phyloP scores from a whole-genome alignment of 2,113 vertebrate species.

The Sinocyclocheilus anophthalmus region DNA sequence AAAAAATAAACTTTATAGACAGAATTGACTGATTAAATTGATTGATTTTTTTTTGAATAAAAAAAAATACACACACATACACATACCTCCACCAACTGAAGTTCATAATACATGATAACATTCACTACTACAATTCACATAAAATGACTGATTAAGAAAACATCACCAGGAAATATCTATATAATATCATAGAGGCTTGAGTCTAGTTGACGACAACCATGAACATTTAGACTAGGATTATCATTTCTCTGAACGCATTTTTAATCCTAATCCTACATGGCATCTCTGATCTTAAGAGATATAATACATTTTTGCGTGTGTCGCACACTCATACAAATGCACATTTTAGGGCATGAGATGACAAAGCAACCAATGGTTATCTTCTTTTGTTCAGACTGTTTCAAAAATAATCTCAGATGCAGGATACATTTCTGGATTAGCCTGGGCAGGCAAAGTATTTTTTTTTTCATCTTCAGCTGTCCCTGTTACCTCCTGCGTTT shows the following conservation, averaged over 20 bases:
- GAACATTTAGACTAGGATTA: not conserved
- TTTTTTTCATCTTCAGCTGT: not conserved
- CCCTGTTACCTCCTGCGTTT: not conserved
- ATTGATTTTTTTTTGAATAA: too few relatives aligned
- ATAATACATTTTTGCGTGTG: not conserved
- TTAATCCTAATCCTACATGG: slow-evolving; percentile 12
- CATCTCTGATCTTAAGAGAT: not conserved
- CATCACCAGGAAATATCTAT: not conserved
- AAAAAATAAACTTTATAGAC: not conserved
- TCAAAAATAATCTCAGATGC: not conserved
- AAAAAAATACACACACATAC: too few relatives aligned
- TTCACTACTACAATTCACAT: not conserved
- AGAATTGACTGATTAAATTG: not conserved
- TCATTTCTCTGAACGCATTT: not conserved
- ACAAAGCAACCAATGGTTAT: not conserved
- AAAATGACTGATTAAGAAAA: not conserved
- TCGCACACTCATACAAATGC: not conserved
- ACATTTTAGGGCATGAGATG: not conserved
- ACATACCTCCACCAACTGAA: too few relatives aligned
- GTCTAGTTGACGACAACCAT: not conserved
- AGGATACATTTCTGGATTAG: not conserved
- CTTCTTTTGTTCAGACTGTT: not conserved
- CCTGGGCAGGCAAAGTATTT: not conserved
- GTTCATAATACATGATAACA: not conserved
- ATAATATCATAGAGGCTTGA: not conserved